These are phyloP conservation scores for Nipponia nippon DNA, from an alignment of 2,113 vertebrate genomes.

Conservation along the genomic window DNA sequence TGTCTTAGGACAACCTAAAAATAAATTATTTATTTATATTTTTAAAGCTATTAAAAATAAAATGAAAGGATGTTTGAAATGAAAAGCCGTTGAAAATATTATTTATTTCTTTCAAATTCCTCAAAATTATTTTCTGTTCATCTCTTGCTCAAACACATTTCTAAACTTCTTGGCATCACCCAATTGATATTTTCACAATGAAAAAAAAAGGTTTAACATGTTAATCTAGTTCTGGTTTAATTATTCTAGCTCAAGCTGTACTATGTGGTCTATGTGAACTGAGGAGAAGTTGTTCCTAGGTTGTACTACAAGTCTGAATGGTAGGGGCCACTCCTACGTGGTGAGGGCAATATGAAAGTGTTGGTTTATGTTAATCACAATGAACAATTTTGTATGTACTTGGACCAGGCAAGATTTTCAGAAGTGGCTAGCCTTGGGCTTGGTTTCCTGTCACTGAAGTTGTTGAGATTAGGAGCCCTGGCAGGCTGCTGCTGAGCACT, in stretches of 20 bases:
- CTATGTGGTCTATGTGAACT: neutral
- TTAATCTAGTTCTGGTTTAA: neutral
- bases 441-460: neutral
- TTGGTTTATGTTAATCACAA: neutral
- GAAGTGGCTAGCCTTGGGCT: neutral
- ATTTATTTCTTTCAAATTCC: neutral
- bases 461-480: neutral
- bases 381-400: accelerated
- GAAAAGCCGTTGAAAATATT: neutral
- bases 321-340: neutral
- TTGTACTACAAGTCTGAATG: neutral
- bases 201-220: neutral
- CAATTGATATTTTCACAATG: neutral
- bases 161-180: neutral
- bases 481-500: neutral
- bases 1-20: neutral
- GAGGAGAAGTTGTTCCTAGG: neutral
- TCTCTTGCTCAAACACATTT: neutral
- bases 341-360: neutral
- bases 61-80: neutral
- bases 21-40: neutral
- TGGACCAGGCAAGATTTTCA: neutral
- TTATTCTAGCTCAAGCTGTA: neutral
- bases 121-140: neutral
- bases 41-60: neutral